These are phyloP conservation scores for Arctia plantaginis DNA, from an alignment of 2,888 invertebrate species.

Conservation along the genomic window DNA sequence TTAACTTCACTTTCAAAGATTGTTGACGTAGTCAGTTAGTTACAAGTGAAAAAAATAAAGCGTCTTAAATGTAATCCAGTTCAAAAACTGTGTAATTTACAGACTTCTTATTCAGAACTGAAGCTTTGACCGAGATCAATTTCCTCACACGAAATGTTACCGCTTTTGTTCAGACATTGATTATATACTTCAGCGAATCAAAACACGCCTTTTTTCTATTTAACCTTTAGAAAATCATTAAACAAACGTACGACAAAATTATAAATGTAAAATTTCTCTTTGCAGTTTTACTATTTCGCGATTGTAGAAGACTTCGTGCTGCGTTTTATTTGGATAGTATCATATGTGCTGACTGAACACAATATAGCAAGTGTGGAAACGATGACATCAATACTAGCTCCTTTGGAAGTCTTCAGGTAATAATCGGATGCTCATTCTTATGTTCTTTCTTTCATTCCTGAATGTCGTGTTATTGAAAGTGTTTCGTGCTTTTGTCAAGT, in stretches of 20 bases:
- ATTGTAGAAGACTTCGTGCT: slow-evolving; percentile 97
- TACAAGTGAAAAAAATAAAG: too few species aligned
- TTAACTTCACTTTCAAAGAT: too few species aligned
- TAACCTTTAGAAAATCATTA: not conserved
- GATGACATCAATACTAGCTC: slow-evolving; percentile 93
- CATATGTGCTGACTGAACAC: slow-evolving; percentile 94
- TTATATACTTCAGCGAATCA: too few species aligned
- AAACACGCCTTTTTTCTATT: too few species aligned
- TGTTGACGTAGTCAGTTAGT: too few species aligned
- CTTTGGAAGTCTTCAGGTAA: slow-evolving; percentile 95
- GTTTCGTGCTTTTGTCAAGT: not conserved
- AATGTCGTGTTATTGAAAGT: not conserved
- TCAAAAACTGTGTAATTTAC: too few species aligned
- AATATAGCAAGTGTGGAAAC: slow-evolving; percentile 91
- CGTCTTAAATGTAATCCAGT: too few species aligned
- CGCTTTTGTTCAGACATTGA: too few species aligned
- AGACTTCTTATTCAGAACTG: not conserved
- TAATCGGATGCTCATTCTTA: not conserved
- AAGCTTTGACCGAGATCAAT: too few species aligned
- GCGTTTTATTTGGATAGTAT: slow-evolving; percentile 97
- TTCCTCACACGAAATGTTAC: too few species aligned
- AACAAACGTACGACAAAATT: not conserved
- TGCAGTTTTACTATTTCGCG: slow-evolving; percentile 96
- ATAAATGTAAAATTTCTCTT: slow-evolving; percentile 37
- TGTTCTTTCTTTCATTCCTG: too few species aligned